Percentiles rank a stretch among this genome's conserved stretches.
phyloP scores from a whole-genome alignment of 2,888 invertebrate genomes.

The Chesias legatella region DNA sequence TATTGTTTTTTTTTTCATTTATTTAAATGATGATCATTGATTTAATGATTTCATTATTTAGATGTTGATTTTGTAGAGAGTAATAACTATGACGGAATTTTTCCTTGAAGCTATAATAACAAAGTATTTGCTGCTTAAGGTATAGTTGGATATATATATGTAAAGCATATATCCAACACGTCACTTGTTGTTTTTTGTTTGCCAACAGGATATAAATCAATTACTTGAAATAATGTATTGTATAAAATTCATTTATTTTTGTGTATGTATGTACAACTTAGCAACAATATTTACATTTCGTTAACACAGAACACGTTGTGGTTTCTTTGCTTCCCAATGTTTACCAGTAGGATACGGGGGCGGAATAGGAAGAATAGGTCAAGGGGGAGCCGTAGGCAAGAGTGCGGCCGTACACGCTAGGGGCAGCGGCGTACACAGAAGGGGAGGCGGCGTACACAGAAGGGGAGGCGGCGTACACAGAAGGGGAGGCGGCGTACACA shows the following conservation, averaged over 20 bases:
- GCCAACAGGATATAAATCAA: too few species aligned
- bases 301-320: conserved; percentile 46
- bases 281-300: conserved; percentile 51
- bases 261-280: conserved; percentile 45
- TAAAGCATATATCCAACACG: too few species aligned
- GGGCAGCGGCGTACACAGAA: conserved; percentile 30
- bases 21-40: too few species aligned
- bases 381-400: conserved; percentile 33
- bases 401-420: conserved; percentile 25
- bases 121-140: too few species aligned
- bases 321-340: conserved; percentile 31
- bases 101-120: too few species aligned
- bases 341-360: conserved; percentile 63
- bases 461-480: conserved; percentile 35
- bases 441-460: conserved; percentile 19
- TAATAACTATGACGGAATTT: too few species aligned
- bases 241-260: conserved; percentile 33
- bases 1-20: too few species aligned
- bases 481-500: conserved; percentile 21
- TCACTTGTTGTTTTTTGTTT: too few species aligned
- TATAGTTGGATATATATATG: too few species aligned
- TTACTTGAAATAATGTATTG: too few species aligned
- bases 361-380: conserved; percentile 54
- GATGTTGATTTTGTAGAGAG: too few species aligned
- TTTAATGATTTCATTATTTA: too few species aligned